phyloP scores from a whole-genome alignment of 2,113 vertebrate species.

The Origma solitaria region DNA sequence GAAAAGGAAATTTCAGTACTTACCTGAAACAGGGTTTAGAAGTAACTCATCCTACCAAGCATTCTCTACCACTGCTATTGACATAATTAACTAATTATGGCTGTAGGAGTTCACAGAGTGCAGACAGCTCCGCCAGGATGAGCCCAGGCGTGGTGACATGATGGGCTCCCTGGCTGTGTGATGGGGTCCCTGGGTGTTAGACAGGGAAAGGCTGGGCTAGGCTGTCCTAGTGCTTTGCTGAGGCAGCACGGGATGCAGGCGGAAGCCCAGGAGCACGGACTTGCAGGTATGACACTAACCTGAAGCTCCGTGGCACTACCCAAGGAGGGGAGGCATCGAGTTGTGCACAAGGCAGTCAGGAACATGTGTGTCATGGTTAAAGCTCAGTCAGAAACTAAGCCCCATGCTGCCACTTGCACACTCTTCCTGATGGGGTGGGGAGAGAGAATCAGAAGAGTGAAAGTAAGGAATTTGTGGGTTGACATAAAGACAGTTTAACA shows the following conservation, averaged over 20 bases:
- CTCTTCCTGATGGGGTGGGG: not conserved
- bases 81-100: not conserved
- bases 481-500: not conserved
- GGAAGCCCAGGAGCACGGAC: rapidly evolving
- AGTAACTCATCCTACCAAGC: not conserved
- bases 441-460: not conserved
- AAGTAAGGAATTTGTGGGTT: not conserved
- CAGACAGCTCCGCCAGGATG: not conserved
- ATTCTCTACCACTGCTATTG: not conserved
- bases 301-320: not conserved
- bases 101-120: rapidly evolving
- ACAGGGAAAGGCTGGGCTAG: not conserved
- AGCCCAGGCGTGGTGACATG: rapidly evolving
- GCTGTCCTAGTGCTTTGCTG: not conserved
- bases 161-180: not conserved
- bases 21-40: not conserved
- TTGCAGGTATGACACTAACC: not conserved
- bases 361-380: not conserved
- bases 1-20: not conserved
- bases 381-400: not conserved
- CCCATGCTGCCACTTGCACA: not conserved
- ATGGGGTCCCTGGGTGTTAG: no score
- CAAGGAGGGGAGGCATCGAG: not conserved
- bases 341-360: not conserved
- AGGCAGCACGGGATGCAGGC: not conserved